Percentiles rank a stretch among this genome's conserved stretches.
Evolutionary conservation across 2,113 vertebrate species (phyloP).

Genomic region (Bungarus multicinctus): DNA sequence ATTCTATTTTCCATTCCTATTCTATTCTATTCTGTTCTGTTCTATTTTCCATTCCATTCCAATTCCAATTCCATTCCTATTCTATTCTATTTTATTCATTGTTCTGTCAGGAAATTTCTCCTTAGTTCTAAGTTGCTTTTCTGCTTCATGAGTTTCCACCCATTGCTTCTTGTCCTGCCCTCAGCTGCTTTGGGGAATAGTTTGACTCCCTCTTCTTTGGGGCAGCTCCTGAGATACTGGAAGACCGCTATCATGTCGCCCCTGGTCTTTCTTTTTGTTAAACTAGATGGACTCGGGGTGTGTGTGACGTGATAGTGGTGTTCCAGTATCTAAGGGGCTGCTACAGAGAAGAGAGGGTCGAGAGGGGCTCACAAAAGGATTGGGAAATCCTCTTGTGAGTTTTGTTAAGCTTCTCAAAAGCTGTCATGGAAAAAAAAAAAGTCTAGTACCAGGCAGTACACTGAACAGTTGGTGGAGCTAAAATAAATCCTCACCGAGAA

Average conservation of each 20-base stretch:
- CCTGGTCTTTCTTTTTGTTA: not conserved
- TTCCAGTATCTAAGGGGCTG: not conserved
- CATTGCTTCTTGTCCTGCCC: too few species aligned
- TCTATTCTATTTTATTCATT: too few species aligned
- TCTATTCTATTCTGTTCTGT: too few species aligned
- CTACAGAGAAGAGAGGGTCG: not conserved
- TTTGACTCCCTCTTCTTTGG: too few species aligned
- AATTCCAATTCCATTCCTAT: too few species aligned
- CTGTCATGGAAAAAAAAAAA: slow-evolving; percentile 8
- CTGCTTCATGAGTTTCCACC: too few species aligned
- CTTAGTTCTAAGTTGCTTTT: too few species aligned
- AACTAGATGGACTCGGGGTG: not conserved
- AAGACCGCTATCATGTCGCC: not conserved
- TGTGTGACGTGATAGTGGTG: not conserved
- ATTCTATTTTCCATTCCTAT: too few species aligned
- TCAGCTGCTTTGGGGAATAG: too few species aligned
- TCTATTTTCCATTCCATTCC: too few species aligned
- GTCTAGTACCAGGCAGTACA: not conserved
- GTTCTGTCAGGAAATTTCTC: too few species aligned
- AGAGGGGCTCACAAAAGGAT: not conserved
- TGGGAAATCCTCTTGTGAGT: not conserved
- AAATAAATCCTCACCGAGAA: slow-evolving; percentile 8
- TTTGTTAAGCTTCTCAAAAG: not conserved
- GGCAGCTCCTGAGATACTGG: not conserved
- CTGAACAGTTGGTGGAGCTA: slow-evolving; percentile 8